Conservation (phyloP, 2,113 vertebrate species). For the western clawed frog (Xenopus tropicalis) region UCB_Xtro_10.0 CM004445.2:113528001-113528500, state of each 20-base stretch:
- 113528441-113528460: constrained; percentile 43
- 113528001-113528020: constrained; percentile 22
- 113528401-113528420: constrained; percentile 39
- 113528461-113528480: constrained; percentile 51
- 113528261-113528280: neutral
- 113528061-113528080: constrained; percentile 76
- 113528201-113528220: constrained; percentile 48
- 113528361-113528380: constrained; percentile 56
- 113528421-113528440: constrained; percentile 44
- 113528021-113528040: constrained; percentile 26
- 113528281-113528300: constrained; percentile 2
- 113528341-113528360: constrained; percentile 41
- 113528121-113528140: constrained; percentile 84
- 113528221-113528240: constrained; percentile 26
- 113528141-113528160: constrained; percentile 85
- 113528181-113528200: constrained; percentile 78
- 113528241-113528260: constrained; percentile 16
- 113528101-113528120: constrained; percentile 97
- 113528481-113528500: constrained; percentile 43
- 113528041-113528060: constrained; percentile 47
- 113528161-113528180: constrained; percentile 87
- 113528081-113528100: constrained; percentile 98
- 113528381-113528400: constrained; percentile 43
- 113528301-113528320: neutral
- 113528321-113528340: constrained; percentile 44